Evolutionary conservation across 2,113 vertebrate genomes (phyloP), one percentile per base, ranked within the genome.

Genomic region (Gymnocephalus cernua): DNA sequence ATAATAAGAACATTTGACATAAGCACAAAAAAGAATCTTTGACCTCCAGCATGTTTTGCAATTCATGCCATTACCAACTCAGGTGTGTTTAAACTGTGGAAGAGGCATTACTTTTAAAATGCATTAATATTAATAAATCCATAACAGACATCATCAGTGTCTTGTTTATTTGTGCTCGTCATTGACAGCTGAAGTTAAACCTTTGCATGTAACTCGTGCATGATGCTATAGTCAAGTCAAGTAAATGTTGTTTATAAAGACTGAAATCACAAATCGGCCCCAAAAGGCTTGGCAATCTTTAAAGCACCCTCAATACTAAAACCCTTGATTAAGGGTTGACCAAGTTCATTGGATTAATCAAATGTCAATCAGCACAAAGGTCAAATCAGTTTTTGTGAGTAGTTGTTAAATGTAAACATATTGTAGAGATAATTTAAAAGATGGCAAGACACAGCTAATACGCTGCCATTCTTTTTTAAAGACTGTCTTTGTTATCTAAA

Each of bases 11-110:
- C 13, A 66, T 57, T 19, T 50, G 27, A 69, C 3, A 9, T 19
- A 6, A 9, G 9, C 29, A 48, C 41, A 47, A 61, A 63, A 68
- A 27, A 68, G n/a, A 84, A 62, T 18, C 5, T 74, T 62, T 38
- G 47, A 74, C 75, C 27, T 61, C 4, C 27, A 35, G 18, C 11
- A 45, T 14, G 13, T 13, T 15, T 19, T 73, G 8, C 16, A 4
- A 35, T 67, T 15, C 56, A 45, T 67, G 57, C 62, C 12, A 19
- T 71, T 57, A 57, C 27, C 16, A 56, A 47, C 32, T 3, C 2
- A 6, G 4, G 21, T 53, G 45, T 44, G n/a, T 8, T 68, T 14
- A 67, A 38, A 27, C 15, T 44, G 51, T 27, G 53, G 15, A 45
- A 10, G 25, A 27, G 11, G 10, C 10, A 35, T 32, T 38, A 32